These are phyloP conservation scores for Synchiropus splendidus DNA, from an alignment of 2,113 vertebrate species.

Conservation along the genomic window DNA sequence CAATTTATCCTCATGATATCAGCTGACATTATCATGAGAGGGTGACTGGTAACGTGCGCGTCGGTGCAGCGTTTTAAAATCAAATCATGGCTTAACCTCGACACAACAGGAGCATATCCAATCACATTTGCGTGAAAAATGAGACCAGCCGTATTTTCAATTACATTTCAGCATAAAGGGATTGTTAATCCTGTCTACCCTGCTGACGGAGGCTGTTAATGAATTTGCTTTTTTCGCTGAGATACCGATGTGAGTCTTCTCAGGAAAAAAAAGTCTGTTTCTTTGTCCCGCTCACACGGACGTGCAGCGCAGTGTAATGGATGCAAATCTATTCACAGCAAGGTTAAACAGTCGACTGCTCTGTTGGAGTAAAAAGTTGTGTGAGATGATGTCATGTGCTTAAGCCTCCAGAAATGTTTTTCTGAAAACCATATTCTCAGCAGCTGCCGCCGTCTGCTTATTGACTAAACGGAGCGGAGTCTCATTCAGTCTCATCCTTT, in stretches of 20 bases:
- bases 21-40: conserved; percentile 42
- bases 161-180: conserved; percentile 69
- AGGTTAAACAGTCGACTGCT: conserved; percentile 60
- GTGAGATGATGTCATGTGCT: conserved; percentile 31
- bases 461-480: conserved; percentile 3
- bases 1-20: conserved; percentile 35
- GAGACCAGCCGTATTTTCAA: conserved; percentile 63
- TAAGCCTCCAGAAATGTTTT: conserved; percentile 16
- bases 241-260: conserved; percentile 54
- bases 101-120: conserved; percentile 60
- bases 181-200: conserved; percentile 64
- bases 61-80: conserved; percentile 48
- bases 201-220: conserved; percentile 63
- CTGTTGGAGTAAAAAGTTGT: conserved; percentile 45
- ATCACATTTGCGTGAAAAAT: conserved; percentile 69
- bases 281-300: conserved; percentile 38
- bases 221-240: conserved; percentile 67
- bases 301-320: conserved; percentile 40
- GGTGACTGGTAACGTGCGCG: conserved; percentile 24
- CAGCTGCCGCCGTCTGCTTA: conserved; percentile 28
- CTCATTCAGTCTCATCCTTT: neutral
- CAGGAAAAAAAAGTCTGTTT: conserved; percentile 18
- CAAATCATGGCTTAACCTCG: conserved; percentile 58
- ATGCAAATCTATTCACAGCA: conserved; percentile 56
- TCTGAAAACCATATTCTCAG: conserved; percentile 2